Conservation (phyloP, 1,140 invertebrate species). For the Portunus trituberculatus region DNA sequence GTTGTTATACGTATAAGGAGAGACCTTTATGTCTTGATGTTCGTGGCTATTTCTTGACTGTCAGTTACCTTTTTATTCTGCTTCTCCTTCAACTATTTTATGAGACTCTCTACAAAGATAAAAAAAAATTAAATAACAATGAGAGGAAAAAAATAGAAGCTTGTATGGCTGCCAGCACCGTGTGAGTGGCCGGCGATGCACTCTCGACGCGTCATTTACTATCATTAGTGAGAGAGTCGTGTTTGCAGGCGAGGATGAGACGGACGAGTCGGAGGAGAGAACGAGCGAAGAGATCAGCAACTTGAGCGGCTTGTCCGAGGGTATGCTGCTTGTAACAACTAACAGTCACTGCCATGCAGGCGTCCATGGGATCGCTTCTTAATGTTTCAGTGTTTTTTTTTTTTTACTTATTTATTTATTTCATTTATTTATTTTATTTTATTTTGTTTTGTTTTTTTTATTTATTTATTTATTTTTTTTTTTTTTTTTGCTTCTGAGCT, state of each 20-base stretch:
- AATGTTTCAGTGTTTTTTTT: background rate
- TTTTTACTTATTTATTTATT: too few relatives aligned
- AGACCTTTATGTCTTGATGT: too few relatives aligned
- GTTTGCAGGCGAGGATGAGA: slow-evolving; percentile 23
- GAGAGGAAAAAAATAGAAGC: background rate
- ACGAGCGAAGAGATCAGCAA: background rate
- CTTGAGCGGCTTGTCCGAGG: background rate
- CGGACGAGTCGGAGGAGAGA: slow-evolving; percentile 37
- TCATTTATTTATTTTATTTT: too few relatives aligned
- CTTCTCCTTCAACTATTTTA: too few relatives aligned
- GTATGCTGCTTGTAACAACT: background rate
- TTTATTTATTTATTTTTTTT: too few relatives aligned
- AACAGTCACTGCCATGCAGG: background rate
- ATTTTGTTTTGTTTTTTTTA: too few relatives aligned
- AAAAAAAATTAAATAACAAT: background rate
- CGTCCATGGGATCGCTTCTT: background rate
- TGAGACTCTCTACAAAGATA: too few relatives aligned
- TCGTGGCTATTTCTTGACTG: too few relatives aligned
- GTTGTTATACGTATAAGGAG: background rate
- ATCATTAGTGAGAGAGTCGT: background rate
- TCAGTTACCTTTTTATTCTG: too few relatives aligned
- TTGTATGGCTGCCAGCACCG: background rate
- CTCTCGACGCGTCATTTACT: background rate
- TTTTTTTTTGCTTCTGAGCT: background rate
- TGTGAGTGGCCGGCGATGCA: background rate